Evolutionary conservation across 2,888 invertebrate species (phyloP), one percentile per base, ranked within the genome.

Genomic region (Drosophila merina): DNA sequence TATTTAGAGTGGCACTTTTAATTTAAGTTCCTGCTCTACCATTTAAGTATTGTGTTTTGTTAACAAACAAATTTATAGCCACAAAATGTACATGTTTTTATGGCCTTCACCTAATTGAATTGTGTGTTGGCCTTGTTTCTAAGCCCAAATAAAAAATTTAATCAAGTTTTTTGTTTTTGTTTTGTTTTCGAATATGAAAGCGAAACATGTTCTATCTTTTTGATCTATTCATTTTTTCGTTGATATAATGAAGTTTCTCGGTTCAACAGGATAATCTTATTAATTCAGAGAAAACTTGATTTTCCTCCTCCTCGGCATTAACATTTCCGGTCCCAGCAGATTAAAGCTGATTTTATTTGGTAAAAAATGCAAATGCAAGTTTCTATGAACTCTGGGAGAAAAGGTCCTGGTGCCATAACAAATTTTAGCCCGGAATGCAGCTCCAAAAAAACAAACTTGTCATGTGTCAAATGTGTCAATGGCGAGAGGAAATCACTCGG

Each of bases 401-500:
- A 12, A 10, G 10, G 30, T 10, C 4, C 14, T 20, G 12, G 20
- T 12, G 26, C 42, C 63, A 50, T 64, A 64, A 52, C 38, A 10
- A 64, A 64, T 33, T 51, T 63, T 9, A 57, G 33, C 28, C 33
- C 1, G 20, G 20, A 20, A 20, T 20, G 20, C 20, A 20, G 20
- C 20, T 20, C 38, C 9, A 12, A 38, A 42, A 58, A 68, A 69
- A 58, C 52, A 58, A 69, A 69, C 72, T 54, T 55, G 58, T 54
- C 49, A 70, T 45, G 38, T 64, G 47, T 33, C 56, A 42, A 31
- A 36, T 31, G 44, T 58, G 74, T 62, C 72, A 51, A 59, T 58
- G 63, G 47, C 56, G 54, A 55, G 31, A 74, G 82, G 86, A 86
- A 81, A 75, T 86, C 80, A 60, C 52, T 60, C 84, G 80, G 76